phyloP scores from a whole-genome alignment of 2,797 vertebrate genomes.

The Sebastes cheni region DNA sequence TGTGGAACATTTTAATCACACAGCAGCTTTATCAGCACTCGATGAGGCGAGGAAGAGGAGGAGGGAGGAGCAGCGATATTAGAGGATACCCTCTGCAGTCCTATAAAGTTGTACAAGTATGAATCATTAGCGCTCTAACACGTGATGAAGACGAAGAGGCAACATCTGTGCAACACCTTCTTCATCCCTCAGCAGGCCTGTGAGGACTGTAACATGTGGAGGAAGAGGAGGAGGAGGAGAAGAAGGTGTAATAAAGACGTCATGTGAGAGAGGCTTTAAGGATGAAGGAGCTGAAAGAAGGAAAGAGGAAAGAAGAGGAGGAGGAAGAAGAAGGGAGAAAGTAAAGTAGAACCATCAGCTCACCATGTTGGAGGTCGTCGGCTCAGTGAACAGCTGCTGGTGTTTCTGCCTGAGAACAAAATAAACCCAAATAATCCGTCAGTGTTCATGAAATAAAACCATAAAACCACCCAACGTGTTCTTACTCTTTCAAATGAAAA shows the following conservation, averaged over 20 bases:
- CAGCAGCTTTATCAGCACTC: slow-evolving; percentile 27
- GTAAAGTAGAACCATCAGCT: too few relatives aligned
- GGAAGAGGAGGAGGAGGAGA: not conserved
- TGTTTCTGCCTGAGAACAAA: too few relatives aligned
- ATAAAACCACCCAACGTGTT: too few relatives aligned
- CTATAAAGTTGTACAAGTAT: slow-evolving; percentile 10
- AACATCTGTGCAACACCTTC: slow-evolving; percentile 41
- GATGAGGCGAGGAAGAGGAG: slow-evolving; percentile 21
- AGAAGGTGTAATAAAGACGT: not conserved
- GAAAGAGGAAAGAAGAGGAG: not conserved
- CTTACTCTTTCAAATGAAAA: too few relatives aligned
- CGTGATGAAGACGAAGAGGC: slow-evolving; percentile 35
- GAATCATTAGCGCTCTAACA: slow-evolving; percentile 13
- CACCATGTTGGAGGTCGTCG: not conserved
- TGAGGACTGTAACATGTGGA: not conserved
- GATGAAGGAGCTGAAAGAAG: not conserved
- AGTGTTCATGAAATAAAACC: too few relatives aligned
- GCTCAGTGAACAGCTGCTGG: too few relatives aligned
- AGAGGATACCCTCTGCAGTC: slow-evolving; percentile 8
- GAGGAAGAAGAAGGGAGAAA: not conserved
- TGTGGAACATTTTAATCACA: not conserved
- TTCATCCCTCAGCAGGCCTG: slow-evolving; percentile 3
- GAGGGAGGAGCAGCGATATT: slow-evolving; percentile 4
- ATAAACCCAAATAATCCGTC: too few relatives aligned
- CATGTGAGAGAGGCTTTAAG: not conserved